phyloP scores from a whole-genome alignment of 2,888 invertebrate genomes.

The Pollenia angustigena region DNA sequence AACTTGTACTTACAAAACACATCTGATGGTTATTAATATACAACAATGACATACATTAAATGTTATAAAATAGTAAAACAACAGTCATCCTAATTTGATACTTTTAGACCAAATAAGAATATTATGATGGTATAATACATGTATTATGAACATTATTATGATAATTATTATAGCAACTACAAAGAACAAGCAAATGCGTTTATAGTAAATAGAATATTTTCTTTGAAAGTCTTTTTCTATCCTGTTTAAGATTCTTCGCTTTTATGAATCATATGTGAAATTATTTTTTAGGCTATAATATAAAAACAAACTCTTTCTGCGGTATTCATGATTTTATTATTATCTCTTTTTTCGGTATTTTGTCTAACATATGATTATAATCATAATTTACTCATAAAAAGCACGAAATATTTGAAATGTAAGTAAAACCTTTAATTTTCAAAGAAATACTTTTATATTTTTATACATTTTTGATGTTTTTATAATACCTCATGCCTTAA shows the following conservation, averaged over 20 bases:
- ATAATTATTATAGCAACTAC: not conserved
- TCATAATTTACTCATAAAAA: slow-evolving; percentile 60
- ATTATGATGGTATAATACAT: slow-evolving; percentile 22
- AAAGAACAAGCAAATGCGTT: not conserved
- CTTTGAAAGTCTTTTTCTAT: not conserved
- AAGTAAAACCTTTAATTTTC: slow-evolving; percentile 50
- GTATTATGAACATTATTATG: slow-evolving; percentile 28
- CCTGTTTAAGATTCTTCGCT: not conserved
- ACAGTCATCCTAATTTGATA: not conserved
- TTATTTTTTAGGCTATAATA: not conserved
- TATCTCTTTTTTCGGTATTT: slow-evolving; percentile 25
- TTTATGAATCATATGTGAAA: slow-evolving; percentile 35
- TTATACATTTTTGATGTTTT: not conserved
- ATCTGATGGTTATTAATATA: slow-evolving; percentile 41
- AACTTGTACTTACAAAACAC: slow-evolving; percentile 23
- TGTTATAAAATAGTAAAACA: not conserved
- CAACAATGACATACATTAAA: slow-evolving; percentile 27
- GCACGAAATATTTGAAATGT: slow-evolving; percentile 46
- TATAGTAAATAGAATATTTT: not conserved
- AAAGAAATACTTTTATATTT: slow-evolving; percentile 1
- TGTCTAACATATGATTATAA: slow-evolving; percentile 57
- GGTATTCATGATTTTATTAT: slow-evolving; percentile 15
- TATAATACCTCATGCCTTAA: not conserved
- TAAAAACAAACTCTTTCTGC: slow-evolving; percentile 1
- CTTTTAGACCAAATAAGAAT: slow-evolving; percentile 4